A percentile compares a stretch with the other conserved stretches of the same genome.
Evolutionary conservation across 2,113 vertebrate genomes (phyloP).

Genomic region (Phoxinus phoxinus): DNA sequence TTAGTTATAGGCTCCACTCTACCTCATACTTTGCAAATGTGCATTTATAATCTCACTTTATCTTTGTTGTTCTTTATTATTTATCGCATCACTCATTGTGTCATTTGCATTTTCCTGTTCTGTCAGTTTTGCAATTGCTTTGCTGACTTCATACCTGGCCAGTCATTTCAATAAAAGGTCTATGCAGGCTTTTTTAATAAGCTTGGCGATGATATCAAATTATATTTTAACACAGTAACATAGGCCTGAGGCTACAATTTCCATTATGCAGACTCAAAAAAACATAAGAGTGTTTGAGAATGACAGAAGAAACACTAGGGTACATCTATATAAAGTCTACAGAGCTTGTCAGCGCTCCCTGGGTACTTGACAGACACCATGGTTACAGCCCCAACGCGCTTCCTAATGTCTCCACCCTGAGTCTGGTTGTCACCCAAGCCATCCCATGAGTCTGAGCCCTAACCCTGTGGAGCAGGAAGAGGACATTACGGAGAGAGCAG

Average conservation of each 20-base stretch:
- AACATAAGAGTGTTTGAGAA: constrained; percentile 2
- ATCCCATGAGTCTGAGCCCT: constrained; percentile 40
- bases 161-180: not conserved
- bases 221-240: not conserved
- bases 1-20: not conserved
- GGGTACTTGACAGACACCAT: constrained; percentile 16
- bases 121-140: not conserved
- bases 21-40: constrained; percentile 10
- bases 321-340: constrained; percentile 23
- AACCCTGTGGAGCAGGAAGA: constrained; percentile 35
- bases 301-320: not conserved
- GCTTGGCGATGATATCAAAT: not conserved
- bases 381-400: constrained; percentile 45
- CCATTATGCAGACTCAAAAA: not conserved
- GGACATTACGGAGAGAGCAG: constrained; percentile 35
- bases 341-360: constrained; percentile 25
- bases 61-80: constrained; percentile 24
- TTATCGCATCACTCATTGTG: constrained; percentile 14
- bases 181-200: not conserved
- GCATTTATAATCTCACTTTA: not conserved
- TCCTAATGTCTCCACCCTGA: constrained; percentile 42
- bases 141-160: not conserved
- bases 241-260: constrained; percentile 1
- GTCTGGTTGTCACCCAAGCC: constrained; percentile 51
- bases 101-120: not conserved